Percentiles rank a stretch among this genome's conserved stretches.
Evolutionary conservation across 2,888 invertebrate genomes (phyloP).

Genomic region (Tolmerus cingulatus): DNA sequence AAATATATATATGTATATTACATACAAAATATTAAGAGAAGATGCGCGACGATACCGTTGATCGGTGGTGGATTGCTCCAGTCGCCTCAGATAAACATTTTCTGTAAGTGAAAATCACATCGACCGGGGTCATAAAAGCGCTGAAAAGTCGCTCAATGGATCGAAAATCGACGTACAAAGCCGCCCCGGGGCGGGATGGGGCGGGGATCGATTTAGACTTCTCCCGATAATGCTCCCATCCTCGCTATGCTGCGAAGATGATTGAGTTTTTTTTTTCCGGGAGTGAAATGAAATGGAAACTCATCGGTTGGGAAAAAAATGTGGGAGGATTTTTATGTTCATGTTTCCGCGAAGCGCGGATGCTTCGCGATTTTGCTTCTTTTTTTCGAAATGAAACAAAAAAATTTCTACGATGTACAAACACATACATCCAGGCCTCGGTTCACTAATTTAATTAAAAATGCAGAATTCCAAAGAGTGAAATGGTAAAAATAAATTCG

Average conservation of each 20-base stretch:
- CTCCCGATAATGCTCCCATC: background rate
- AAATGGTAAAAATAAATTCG: slow-evolving; percentile 20
- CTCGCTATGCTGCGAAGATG: background rate
- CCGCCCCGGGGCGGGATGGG: background rate
- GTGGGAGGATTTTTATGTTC: background rate
- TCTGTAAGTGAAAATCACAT: background rate
- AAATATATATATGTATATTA: too few relatives aligned
- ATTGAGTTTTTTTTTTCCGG: background rate
- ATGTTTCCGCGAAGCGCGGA: background rate
- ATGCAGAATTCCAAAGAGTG: background rate
- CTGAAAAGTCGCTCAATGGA: background rate
- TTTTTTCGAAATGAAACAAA: background rate
- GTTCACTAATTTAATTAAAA: background rate
- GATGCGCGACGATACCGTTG: background rate
- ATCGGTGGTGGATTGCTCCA: background rate
- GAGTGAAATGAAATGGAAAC: background rate
- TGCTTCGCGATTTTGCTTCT: background rate
- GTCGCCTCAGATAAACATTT: background rate
- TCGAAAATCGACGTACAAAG: background rate
- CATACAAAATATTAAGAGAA: background rate
- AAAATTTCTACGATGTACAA: background rate
- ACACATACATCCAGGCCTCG: background rate
- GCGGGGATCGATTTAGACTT: background rate
- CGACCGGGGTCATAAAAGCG: background rate
- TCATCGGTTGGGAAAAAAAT: background rate